phyloP scores from a whole-genome alignment of 2,113 vertebrate species.

The Python bivittatus region DNA sequence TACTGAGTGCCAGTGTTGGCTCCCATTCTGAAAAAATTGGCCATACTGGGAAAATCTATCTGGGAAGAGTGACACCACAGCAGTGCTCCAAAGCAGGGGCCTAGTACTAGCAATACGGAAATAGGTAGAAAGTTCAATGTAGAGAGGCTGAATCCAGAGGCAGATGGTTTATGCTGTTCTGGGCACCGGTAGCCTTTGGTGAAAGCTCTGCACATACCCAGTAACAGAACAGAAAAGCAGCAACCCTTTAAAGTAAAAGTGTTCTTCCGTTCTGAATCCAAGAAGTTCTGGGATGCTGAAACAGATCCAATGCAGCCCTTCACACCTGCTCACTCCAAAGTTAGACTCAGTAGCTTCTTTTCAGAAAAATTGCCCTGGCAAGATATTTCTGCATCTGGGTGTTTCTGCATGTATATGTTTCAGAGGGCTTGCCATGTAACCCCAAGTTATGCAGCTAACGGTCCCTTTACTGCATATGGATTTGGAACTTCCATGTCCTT shows the following conservation, averaged over 20 bases:
- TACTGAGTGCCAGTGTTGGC: no score
- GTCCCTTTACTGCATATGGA: slow-evolving; percentile 23
- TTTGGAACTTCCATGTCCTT: slow-evolving; percentile 1
- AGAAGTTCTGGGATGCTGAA: neutral
- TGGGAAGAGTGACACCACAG: no score
- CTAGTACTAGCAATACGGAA: no score
- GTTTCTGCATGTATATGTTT: neutral
- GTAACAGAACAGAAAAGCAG: neutral
- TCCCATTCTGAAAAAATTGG: no score
- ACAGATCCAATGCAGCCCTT: neutral
- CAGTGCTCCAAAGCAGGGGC: no score
- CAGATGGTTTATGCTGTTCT: neutral
- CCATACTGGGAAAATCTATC: no score
- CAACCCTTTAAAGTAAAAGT: neutral
- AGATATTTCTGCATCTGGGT: neutral
- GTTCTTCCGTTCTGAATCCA: neutral
- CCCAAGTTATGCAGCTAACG: slow-evolving; percentile 16
- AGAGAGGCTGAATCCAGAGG: neutral
- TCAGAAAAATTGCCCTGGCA: neutral
- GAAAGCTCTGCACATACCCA: neutral
- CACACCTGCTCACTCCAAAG: neutral
- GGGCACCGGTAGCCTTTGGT: neutral
- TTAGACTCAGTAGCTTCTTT: neutral
- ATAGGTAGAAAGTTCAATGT: no score
- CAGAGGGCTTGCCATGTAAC: neutral